phyloP scores from a whole-genome alignment of 1,140 invertebrate genomes.

The Cydia splendana region DNA sequence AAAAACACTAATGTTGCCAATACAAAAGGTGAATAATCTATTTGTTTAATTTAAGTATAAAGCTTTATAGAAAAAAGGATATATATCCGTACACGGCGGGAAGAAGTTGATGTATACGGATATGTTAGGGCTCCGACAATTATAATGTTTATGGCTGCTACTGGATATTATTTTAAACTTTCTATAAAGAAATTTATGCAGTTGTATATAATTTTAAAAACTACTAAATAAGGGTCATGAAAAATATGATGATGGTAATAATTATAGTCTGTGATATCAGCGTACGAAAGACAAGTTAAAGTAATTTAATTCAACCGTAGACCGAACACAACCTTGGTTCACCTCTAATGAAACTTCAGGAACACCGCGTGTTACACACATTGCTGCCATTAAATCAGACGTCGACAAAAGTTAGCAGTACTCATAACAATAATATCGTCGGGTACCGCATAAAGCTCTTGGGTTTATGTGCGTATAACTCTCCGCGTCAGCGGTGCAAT shows the following conservation, averaged over 20 bases:
- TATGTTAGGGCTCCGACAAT: too few species aligned
- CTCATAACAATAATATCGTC: conserved; percentile 47
- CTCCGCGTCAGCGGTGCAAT: conserved; percentile 37
- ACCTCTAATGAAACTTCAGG: conserved; percentile 26
- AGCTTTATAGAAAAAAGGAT: too few species aligned
- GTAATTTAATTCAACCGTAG: background rate
- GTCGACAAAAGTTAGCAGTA: conserved; percentile 41
- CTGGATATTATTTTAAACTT: too few species aligned
- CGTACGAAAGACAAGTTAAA: background rate
- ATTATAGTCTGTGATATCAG: background rate
- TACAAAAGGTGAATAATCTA: too few species aligned
- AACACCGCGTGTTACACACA: conserved; percentile 22
- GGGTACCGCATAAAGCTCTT: conserved; percentile 48
- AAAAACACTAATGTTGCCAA: too few species aligned
- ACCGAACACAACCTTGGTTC: background rate
- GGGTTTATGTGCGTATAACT: conserved; percentile 49
- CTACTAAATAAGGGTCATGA: background rate
- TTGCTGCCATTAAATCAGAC: conserved; percentile 28
- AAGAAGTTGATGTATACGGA: too few species aligned
- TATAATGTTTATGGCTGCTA: too few species aligned
- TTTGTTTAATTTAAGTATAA: too few species aligned
- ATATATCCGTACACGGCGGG: too few species aligned
- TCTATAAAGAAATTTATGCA: too few species aligned
- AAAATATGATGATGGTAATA: background rate
- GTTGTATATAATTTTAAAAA: too few species aligned